Evolutionary conservation across 2,113 vertebrate species (phyloP).

Genomic region (Candoia aspera): DNA sequence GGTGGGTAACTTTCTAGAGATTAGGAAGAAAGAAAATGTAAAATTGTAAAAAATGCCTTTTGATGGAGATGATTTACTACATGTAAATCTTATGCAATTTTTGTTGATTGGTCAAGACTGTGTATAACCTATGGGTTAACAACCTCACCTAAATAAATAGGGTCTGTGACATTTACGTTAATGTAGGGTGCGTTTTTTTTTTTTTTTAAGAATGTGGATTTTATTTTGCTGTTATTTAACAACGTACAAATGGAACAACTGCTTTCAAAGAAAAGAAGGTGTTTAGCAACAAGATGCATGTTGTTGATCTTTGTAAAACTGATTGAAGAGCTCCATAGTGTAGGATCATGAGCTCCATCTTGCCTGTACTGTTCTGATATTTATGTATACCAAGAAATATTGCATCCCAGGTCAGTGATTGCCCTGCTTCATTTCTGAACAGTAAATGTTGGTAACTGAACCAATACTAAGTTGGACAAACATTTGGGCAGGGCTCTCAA

Average conservation of each 20-base stretch:
- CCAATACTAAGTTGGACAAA: background rate
- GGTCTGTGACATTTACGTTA: constrained; percentile 35
- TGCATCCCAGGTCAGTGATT: background rate
- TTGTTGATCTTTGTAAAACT: background rate
- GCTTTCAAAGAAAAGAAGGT: constrained; percentile 25
- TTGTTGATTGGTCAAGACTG: constrained; percentile 48
- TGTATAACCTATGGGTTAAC: constrained; percentile 44
- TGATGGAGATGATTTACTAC: constrained; percentile 71
- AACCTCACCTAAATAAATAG: constrained; percentile 47
- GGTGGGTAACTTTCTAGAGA: constrained; percentile 65
- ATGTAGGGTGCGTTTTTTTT: constrained; percentile 46
- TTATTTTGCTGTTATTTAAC: constrained; percentile 29
- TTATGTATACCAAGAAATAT: background rate
- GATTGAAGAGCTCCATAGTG: constrained; percentile 8
- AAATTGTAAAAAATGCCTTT: constrained; percentile 69
- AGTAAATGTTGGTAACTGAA: background rate
- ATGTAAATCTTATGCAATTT: constrained; percentile 59
- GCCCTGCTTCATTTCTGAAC: background rate
- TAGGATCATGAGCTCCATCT: background rate
- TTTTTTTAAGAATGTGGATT: background rate
- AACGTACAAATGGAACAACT: constrained; percentile 1
- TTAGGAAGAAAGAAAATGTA: constrained; percentile 69
- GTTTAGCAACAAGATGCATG: background rate
- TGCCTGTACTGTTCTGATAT: background rate
- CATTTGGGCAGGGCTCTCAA: background rate